phyloP scores from a whole-genome alignment of 2,797 vertebrate genomes.

The Melanotaenia boesemani region DNA sequence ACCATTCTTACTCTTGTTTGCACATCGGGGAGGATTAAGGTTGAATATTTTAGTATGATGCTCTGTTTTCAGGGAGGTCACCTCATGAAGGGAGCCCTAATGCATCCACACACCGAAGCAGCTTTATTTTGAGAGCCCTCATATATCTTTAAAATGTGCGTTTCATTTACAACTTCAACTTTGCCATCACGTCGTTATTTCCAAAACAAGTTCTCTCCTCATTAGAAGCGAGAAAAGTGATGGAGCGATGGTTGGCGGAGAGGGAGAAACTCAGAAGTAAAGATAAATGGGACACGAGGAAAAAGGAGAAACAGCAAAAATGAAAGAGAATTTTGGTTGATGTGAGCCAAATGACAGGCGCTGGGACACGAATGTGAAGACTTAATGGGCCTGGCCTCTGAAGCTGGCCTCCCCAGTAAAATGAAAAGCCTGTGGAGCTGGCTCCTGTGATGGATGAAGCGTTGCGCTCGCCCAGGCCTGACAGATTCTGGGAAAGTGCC shows the following conservation, averaged over 20 bases:
- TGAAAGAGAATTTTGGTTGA: slow-evolving; percentile 70
- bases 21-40: slow-evolving; percentile 24
- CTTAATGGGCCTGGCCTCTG: slow-evolving; percentile 79
- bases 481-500: slow-evolving; percentile 83
- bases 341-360: slow-evolving; percentile 79
- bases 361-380: slow-evolving; percentile 81
- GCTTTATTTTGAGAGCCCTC: slow-evolving; percentile 46
- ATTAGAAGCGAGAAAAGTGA: slow-evolving; percentile 74
- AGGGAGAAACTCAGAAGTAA: slow-evolving; percentile 64
- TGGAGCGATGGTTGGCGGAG: slow-evolving; percentile 47
- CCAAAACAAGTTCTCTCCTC: slow-evolving; percentile 72
- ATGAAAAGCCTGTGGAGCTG: slow-evolving; percentile 79
- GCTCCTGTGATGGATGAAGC: slow-evolving; percentile 83
- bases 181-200: slow-evolving; percentile 70
- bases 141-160: slow-evolving; percentile 60
- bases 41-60: slow-evolving; percentile 40
- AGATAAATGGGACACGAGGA: slow-evolving; percentile 71
- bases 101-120: slow-evolving; percentile 11
- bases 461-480: slow-evolving; percentile 67
- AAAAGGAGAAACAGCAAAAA: slow-evolving; percentile 54
- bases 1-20: slow-evolving; percentile 27
- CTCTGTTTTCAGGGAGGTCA: slow-evolving; percentile 27
- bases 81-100: slow-evolving; percentile 16
- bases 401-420: slow-evolving; percentile 76
- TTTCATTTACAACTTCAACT: slow-evolving; percentile 74